These are phyloP conservation scores for Tyto alba DNA, from an alignment of 2,113 vertebrate species.

Conservation along the genomic window DNA sequence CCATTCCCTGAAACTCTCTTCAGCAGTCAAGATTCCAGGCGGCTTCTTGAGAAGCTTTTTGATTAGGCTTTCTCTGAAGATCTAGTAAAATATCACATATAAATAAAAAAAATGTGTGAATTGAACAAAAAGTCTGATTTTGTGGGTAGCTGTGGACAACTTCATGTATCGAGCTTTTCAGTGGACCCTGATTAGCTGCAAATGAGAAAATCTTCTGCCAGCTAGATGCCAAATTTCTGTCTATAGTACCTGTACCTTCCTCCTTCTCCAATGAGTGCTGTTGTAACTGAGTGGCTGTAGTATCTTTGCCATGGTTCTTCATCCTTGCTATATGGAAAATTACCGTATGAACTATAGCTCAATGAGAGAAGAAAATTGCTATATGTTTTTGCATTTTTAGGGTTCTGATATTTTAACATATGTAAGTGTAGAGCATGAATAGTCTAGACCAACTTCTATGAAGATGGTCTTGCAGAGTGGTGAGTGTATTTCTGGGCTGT, in stretches of 20 bases:
- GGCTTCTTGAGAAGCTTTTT: background rate
- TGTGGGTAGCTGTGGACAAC: background rate
- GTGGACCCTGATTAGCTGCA: fast-evolving
- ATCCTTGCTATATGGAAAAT: background rate
- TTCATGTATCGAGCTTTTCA: background rate
- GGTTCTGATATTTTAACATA: background rate
- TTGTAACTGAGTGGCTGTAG: background rate
- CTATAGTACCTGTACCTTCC: background rate
- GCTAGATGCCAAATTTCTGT: background rate
- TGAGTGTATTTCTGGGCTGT: background rate
- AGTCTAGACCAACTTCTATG: background rate
- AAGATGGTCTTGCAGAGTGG: background rate
- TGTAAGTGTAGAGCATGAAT: background rate
- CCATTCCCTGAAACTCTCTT: background rate
- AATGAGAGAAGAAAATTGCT: fast-evolving
- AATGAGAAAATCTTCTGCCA: background rate
- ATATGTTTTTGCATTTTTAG: background rate
- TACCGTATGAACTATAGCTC: background rate
- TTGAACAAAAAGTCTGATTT: background rate
- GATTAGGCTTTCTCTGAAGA: background rate
- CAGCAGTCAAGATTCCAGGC: background rate
- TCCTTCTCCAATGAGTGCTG: background rate
- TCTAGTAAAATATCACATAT: background rate
- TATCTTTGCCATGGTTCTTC: background rate
- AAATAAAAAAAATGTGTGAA: background rate